Evolutionary conservation across 2,888 invertebrate genomes (phyloP), one percentile per base, ranked within the genome.

Genomic region (Dolomedes plantarius): DNA sequence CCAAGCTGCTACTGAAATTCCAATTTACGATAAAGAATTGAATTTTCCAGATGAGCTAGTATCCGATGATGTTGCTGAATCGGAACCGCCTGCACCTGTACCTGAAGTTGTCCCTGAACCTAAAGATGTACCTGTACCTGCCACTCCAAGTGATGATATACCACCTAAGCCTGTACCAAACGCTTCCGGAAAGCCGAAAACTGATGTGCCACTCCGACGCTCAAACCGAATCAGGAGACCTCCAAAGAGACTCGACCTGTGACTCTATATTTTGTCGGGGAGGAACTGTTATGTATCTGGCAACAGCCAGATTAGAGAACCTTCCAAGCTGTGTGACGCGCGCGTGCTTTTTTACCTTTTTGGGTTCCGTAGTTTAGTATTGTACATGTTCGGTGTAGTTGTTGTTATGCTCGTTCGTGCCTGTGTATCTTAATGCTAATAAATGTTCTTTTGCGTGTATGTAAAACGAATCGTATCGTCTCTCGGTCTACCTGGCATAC

Each of bases 401-500:
- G 71, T 72, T 72, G 71, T 72, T 72, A 72, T 72, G 71, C 71
- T 72, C 71, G 71, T 72, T 72, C 71, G 71, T 72, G 71, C 71
- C 71, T 72, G 71, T 72, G 71, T 72, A 72, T 72, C 71, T 72
- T 72, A 72, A 72, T 72, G 41, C 75, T 75, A 75, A 75, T 64
- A 64, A 75, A 65, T 75, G 65, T 75, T 74, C 62, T 74, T 75
- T 75, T 75, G 74, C 64, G 74, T 75, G 74, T 75, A 75, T 75
- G 74, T 75, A 75, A 75, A 75, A 75, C 74, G 65, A 75, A 75
- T 75, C 65, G 65, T 65, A 75, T 75, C 74, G 74, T 75, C 74
- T 75, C 74, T 75, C 74, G 74, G 74, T 65, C 74, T 75, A 75
- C 65, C 74, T 75, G 74, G 39, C 74, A 75, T 75, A 75, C 74